Evolutionary conservation across 2,113 vertebrate genomes (phyloP).

Genomic region (Alethe castanea): DNA sequence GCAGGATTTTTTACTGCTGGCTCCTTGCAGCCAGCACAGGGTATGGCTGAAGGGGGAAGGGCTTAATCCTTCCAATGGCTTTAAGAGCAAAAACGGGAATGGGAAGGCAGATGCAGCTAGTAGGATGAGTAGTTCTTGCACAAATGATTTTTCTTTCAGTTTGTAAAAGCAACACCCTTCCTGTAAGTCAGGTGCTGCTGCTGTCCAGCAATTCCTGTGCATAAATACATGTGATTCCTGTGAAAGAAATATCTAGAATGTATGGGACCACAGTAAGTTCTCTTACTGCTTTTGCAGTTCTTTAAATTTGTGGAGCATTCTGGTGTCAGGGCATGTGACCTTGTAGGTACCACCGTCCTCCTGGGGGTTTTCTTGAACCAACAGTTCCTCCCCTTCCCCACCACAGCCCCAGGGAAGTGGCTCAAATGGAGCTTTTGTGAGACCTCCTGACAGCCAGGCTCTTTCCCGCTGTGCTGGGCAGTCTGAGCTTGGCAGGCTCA

Average conservation of each 20-base stretch:
- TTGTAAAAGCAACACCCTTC: background rate
- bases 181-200: background rate
- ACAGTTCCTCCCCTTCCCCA: background rate
- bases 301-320: background rate
- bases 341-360: background rate
- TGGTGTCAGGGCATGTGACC: background rate
- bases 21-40: fast-evolving
- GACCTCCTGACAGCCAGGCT: background rate
- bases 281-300: background rate
- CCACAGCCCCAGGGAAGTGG: background rate
- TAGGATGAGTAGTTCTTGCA: background rate
- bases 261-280: background rate
- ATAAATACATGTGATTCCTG: no score
- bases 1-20: background rate
- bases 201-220: fast-evolving
- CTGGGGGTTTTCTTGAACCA: background rate
- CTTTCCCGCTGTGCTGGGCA: background rate
- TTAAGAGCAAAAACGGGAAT: background rate
- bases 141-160: background rate
- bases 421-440: background rate
- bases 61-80: background rate
- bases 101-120: background rate
- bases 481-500: background rate
- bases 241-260: background rate
- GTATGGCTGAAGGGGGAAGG: background rate